Conservation (phyloP, 2,797 vertebrate genomes). For the Rhynchonycteris naso region DNA sequence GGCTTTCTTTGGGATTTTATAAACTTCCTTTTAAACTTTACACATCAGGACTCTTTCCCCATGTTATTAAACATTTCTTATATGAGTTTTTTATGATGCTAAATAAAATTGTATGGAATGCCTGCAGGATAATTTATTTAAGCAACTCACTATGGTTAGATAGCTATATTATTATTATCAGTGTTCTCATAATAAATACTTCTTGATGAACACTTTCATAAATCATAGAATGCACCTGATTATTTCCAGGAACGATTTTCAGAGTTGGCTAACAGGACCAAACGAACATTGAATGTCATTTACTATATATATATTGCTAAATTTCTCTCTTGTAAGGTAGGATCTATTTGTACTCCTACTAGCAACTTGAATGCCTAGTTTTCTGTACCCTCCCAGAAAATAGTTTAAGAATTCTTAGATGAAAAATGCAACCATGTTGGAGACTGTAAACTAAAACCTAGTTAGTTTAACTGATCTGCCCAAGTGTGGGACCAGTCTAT, state of each 20-base stretch:
- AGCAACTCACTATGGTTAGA: not conserved
- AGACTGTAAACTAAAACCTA: not conserved
- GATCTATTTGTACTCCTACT: not conserved
- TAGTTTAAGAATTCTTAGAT: slow-evolving; percentile 18
- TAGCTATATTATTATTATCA: not conserved
- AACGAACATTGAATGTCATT: not conserved
- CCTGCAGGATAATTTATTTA: slow-evolving; percentile 12
- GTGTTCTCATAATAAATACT: not conserved
- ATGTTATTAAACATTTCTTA: slow-evolving; percentile 21
- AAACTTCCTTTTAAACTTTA: not conserved
- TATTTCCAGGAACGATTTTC: slow-evolving; percentile 28
- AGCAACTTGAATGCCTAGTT: not conserved
- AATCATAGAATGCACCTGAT: not conserved
- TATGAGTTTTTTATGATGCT: not conserved
- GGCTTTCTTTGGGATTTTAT: not conserved
- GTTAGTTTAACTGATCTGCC: not conserved
- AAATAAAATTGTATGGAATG: slow-evolving; percentile 34
- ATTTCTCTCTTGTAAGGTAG: not conserved
- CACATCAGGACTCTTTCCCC: not conserved
- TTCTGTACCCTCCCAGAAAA: not conserved
- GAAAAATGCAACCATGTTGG: not conserved
- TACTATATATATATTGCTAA: not conserved
- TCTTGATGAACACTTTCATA: not conserved
- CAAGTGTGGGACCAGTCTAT: not conserved
- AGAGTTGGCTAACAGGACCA: not conserved